phyloP scores from a whole-genome alignment of 2,113 vertebrate species.

The Apteryx mantelli region DNA sequence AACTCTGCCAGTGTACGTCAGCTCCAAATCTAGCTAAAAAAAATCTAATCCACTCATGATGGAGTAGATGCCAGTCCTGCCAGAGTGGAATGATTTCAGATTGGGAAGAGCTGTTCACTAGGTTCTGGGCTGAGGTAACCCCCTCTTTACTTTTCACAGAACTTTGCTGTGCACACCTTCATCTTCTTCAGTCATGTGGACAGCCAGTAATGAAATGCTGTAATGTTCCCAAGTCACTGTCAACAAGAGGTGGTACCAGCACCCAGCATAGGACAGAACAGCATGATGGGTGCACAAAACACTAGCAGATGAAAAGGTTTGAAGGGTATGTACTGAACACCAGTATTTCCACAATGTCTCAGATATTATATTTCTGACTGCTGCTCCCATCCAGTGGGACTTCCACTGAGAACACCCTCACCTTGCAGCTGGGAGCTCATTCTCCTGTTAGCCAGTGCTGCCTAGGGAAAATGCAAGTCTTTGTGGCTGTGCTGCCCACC shows the following conservation, averaged over 20 bases:
- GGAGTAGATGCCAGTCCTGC: not conserved
- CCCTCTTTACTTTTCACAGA: not conserved
- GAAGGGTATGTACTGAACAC: not conserved
- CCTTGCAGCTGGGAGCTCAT: rapidly evolving
- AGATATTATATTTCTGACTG: not conserved
- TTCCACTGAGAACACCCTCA: not conserved
- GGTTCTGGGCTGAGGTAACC: not conserved
- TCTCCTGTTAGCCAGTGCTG: not conserved
- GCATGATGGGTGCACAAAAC: not conserved
- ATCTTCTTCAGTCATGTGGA: not conserved
- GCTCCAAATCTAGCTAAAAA: not conserved
- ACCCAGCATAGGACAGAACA: not conserved
- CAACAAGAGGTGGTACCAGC: not conserved
- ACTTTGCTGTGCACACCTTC: not conserved
- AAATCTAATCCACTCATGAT: not conserved
- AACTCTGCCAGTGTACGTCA: not conserved
- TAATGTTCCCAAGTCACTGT: not conserved
- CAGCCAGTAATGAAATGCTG: not conserved
- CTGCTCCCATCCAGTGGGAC: not conserved
- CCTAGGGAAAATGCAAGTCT: not conserved
- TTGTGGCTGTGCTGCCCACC: not conserved
- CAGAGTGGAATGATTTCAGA: not conserved
- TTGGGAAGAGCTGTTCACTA: not conserved
- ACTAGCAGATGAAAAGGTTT: not conserved
- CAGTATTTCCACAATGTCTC: not conserved